phyloP scores from a whole-genome alignment of 1,140 invertebrate species.

The Ceratitis capitata region DNA sequence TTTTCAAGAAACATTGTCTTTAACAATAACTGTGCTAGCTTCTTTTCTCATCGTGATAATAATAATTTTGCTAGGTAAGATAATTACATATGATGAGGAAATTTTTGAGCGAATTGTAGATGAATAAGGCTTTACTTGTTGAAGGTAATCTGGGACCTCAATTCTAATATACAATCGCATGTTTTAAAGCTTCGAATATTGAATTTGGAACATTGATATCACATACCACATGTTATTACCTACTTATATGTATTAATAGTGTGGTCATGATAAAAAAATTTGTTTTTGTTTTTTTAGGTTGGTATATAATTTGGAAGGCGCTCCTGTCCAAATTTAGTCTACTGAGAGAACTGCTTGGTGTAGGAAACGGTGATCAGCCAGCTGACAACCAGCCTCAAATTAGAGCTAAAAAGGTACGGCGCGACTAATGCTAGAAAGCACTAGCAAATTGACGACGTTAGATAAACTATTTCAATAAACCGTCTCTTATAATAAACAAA shows the following conservation, averaged over 20 bases:
- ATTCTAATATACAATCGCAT: neutral
- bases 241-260: neutral
- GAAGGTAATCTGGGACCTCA: neutral
- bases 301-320: constrained; percentile 91
- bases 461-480: neutral
- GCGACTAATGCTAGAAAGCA: constrained; percentile 67
- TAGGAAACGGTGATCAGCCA: constrained; percentile 59
- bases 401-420: constrained; percentile 70
- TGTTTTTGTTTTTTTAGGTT: constrained; percentile 71
- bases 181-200: neutral
- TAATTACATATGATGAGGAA: neutral
- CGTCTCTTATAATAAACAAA: neutral
- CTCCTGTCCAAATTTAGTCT: constrained; percentile 87
- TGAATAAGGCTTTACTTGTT: no score
- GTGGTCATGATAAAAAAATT: neutral
- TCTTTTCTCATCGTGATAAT: constrained; percentile 59
- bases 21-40: constrained; percentile 58
- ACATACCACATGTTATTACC: neutral
- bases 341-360: constrained; percentile 84
- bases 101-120: no score
- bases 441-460: neutral
- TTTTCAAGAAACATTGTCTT: constrained; percentile 55
- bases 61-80: constrained; percentile 63
- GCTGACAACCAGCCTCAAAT: constrained; percentile 65
- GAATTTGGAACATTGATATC: constrained; percentile 3